phyloP scores from a whole-genome alignment of 2,888 invertebrate species.

The Ormyrus nitidulus region DNA sequence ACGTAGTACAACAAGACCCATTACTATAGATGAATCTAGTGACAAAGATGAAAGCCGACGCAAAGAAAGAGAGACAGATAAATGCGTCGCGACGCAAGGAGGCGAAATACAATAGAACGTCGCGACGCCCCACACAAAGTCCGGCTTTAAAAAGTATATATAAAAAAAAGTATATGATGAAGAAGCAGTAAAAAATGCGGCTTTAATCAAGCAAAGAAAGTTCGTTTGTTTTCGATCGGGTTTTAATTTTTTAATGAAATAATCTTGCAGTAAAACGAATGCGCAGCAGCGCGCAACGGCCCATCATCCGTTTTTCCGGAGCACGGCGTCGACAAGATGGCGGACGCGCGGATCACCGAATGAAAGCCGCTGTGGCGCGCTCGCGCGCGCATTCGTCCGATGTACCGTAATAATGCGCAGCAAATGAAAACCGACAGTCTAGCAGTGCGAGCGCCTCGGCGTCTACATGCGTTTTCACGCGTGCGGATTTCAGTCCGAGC shows the following conservation, averaged over 20 bases:
- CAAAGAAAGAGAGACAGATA: conserved; percentile 22
- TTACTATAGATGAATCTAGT: conserved; percentile 53
- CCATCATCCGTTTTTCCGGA: neutral
- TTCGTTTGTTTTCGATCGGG: conserved; percentile 73
- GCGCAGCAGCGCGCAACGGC: conserved; percentile 57
- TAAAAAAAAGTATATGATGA: conserved; percentile 20
- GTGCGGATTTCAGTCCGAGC: conserved; percentile 71
- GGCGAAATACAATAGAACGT: conserved; percentile 11
- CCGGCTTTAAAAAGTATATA: conserved; percentile 49
- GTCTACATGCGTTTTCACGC: conserved; percentile 71
- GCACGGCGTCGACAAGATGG: neutral
- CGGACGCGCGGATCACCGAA: neutral
- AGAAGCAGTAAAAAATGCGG: conserved; percentile 62
- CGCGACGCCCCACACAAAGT: conserved; percentile 41
- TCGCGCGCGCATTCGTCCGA: conserved; percentile 68
- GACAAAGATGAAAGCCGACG: conserved; percentile 43
- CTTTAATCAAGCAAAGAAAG: conserved; percentile 69
- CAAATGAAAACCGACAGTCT: conserved; percentile 75
- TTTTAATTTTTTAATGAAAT: conserved; percentile 76
- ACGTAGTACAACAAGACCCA: conserved; percentile 4
- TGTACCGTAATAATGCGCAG: conserved; percentile 75
- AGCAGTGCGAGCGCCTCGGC: conserved; percentile 76
- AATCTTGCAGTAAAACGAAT: conserved; percentile 73
- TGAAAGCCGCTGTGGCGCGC: conserved; percentile 45
- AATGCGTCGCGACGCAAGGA: conserved; percentile 37